phyloP scores from a whole-genome alignment of 2,113 vertebrate genomes.

The Zootoca vivipara region DNA sequence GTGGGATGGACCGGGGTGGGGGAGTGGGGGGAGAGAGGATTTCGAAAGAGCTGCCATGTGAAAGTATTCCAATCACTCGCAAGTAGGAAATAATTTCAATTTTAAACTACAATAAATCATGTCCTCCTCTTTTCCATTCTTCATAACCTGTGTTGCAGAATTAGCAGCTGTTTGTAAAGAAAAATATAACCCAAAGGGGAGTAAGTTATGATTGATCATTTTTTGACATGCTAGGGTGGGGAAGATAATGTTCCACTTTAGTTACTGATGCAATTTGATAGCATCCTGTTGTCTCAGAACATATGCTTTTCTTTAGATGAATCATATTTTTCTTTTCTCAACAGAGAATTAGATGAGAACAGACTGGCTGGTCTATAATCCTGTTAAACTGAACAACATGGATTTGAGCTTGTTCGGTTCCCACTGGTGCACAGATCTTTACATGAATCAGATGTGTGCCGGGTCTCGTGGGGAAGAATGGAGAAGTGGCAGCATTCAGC shows the following conservation, averaged over 20 bases:
- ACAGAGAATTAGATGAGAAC: conserved; percentile 71
- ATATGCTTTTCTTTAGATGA: conserved; percentile 73
- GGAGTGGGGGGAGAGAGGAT: conserved; percentile 4
- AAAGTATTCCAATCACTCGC: conserved; percentile 44
- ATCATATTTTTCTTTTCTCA: conserved; percentile 74
- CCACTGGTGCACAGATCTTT: not conserved
- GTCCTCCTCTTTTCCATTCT: conserved; percentile 51
- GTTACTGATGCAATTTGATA: conserved; percentile 75
- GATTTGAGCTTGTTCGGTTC: not conserved
- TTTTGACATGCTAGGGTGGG: conserved; percentile 66
- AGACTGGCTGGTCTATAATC: conserved; percentile 15
- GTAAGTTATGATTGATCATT: conserved; percentile 58
- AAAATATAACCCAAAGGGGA: conserved; percentile 60
- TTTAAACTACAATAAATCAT: conserved; percentile 58
- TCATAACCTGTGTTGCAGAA: conserved; percentile 59
- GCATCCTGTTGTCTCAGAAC: conserved; percentile 74
- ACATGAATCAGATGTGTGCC: not conserved
- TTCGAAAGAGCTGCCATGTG: conserved; percentile 57
- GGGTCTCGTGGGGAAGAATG: not conserved
- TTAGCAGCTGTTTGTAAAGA: conserved; percentile 73
- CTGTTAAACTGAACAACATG: conserved; percentile 37
- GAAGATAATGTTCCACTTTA: conserved; percentile 65
- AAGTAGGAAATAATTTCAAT: conserved; percentile 72
- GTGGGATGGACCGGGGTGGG: not conserved
- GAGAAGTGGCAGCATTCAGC: not conserved